Base-by-base conservation (phyloP, 2,797 vertebrate genomes). In the Etheostoma perlongum region DNA sequence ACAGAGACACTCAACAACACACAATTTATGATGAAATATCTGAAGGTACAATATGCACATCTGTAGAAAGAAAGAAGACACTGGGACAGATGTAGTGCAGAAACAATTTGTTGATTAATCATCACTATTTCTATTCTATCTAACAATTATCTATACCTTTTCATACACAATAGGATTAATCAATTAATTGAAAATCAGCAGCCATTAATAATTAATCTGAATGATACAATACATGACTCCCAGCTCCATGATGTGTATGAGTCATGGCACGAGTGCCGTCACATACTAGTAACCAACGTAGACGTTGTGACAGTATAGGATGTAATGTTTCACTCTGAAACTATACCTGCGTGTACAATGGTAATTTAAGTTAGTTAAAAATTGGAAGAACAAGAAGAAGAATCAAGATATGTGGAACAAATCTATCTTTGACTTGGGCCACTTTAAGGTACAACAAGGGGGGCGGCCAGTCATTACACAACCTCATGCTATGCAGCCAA, bases 221-320 rank as follows among this genome's bases (percentile, higher is more conserved):
- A 42, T 54, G 62, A 88, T 66, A 71, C 67, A 55, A 15, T 74
- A 49, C 30, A 25, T 78, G 79, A 70, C 61, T 77, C 67, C 14
- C 16, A 55, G 64, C 60, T 72, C 61, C 40, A 59, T 25, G 23
- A 62, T 62, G 65, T 21, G 63, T 63, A 27, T 64, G 79, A 67
- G 60, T 84, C 81, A 76, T 13, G 30, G 44, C 4, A 44, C 42
- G 3, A 40, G 10, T 40, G 36, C 36, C 42, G 47, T 40, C 68
- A 36, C 25, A 57, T 42, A 64, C 69, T 33, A 67, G 70, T 84
- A 57, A 59, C 53, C 6, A 9, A 44, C 53, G n/a, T 51, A 64
- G 13, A 64, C 30, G 63, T n/a, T 68, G 54, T 75, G 59, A 69
- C 61, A 21, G n/a, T 49, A 53, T 18, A 36, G n/a, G 46, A 74